Conservation (phyloP, 2,113 vertebrate genomes). For the Melanerpes aurifrons region DNA sequence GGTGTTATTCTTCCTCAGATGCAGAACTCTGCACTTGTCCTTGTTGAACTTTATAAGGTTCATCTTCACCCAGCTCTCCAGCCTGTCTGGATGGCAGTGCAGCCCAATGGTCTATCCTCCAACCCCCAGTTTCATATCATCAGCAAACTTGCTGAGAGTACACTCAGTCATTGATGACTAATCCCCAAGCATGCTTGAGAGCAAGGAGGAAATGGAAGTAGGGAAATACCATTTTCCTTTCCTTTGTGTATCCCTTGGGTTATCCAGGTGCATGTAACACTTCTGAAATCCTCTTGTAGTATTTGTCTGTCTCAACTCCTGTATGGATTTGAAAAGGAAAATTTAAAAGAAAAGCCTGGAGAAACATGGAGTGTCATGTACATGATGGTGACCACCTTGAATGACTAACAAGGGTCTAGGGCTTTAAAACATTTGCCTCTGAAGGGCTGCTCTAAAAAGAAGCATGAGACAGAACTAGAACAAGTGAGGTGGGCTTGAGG, state of each 20-base stretch:
- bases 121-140: too few relatives aligned
- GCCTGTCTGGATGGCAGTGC: too few relatives aligned
- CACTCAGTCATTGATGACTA: neutral
- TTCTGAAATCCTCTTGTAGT: neutral
- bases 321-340: fast-evolving
- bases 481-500: neutral
- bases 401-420: neutral
- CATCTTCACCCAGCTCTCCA: too few relatives aligned
- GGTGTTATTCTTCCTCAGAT: too few relatives aligned
- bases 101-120: too few relatives aligned
- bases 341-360: neutral
- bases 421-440: neutral
- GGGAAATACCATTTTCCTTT: neutral
- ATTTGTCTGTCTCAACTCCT: neutral
- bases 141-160: too few relatives aligned
- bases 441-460: neutral
- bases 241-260: neutral
- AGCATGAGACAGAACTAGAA: neutral
- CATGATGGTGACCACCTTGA: neutral
- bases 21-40: too few relatives aligned
- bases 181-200: neutral
- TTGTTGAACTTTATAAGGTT: too few relatives aligned
- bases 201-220: neutral
- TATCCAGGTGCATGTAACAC: neutral
- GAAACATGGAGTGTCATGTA: fast-evolving